phyloP scores from a whole-genome alignment of 1,140 invertebrate species.

The Drosophila ambigua region DNA sequence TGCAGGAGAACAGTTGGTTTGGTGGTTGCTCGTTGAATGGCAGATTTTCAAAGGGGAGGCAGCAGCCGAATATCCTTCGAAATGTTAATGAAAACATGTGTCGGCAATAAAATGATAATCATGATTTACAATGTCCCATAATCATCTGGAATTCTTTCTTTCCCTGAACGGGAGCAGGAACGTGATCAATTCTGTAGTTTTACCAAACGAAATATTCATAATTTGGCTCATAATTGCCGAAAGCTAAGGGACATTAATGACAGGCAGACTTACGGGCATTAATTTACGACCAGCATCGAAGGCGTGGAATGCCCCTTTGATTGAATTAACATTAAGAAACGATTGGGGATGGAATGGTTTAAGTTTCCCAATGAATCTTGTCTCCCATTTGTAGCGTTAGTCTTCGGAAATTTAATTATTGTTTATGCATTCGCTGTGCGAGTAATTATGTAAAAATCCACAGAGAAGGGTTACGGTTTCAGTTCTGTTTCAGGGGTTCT shows the following conservation, averaged over 20 bases:
- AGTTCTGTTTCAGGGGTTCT: background rate
- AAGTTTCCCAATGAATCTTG: slow-evolving; percentile 30
- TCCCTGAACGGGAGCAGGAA: slow-evolving; percentile 21
- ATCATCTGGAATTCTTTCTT: slow-evolving; percentile 32
- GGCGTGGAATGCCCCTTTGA: slow-evolving; percentile 9
- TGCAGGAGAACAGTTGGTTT: slow-evolving; percentile 6
- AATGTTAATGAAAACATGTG: slow-evolving; percentile 74
- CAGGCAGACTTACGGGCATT: background rate
- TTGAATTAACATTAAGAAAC: slow-evolving; percentile 37
- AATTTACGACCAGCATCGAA: slow-evolving; percentile 20
- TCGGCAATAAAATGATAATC: slow-evolving; percentile 77
- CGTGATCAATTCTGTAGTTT: slow-evolving; percentile 48
- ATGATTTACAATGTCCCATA: slow-evolving; percentile 58
- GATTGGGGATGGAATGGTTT: background rate
- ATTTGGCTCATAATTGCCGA: slow-evolving; percentile 47
- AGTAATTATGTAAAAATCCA: slow-evolving; percentile 23
- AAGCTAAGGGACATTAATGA: slow-evolving; percentile 32
- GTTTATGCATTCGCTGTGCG: slow-evolving; percentile 53
- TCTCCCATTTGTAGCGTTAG: slow-evolving; percentile 65
- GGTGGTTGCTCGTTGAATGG: slow-evolving; percentile 16
- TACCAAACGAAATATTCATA: slow-evolving; percentile 44
- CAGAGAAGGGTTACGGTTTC: background rate
- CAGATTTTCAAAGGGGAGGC: background rate
- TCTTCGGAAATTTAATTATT: slow-evolving; percentile 68
- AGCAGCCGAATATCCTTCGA: background rate